Base-by-base conservation (phyloP, 2,113 vertebrate species). In the Xerus inauris region DNA sequence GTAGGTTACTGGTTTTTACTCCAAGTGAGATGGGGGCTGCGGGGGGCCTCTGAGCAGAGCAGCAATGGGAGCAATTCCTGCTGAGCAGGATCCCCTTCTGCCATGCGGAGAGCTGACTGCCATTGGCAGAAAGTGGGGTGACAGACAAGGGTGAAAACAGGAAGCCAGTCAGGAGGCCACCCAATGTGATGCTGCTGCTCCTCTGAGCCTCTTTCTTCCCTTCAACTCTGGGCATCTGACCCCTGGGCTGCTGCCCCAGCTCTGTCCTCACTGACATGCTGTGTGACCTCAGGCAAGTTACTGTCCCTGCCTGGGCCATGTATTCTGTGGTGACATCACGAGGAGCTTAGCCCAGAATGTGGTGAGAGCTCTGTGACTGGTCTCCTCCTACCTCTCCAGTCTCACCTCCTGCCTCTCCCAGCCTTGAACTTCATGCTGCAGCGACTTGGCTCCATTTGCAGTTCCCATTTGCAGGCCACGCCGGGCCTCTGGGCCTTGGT, bases 401-500 rank as follows among this genome's bases (percentile, higher is more conserved):
- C 64, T 45, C 51, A 11, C 59, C 38, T 42, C 51, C 85, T 12
- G 0, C 71, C 62, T 67, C 65, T 75, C 72, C 45, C 35, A 30
- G 51, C 82, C 91, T 87, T 28, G 40, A 87, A 64, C 87, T 38
- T 76, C 80, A 67, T 0, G 24, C 71, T 47, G 22, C 89, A 13
- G 73, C 4, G 16, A 6, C 84, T 32, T 40, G 35, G 75, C 76
- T 9, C 57, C 59, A 19, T 30, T 14, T 73, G 32, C 28, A 45
- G 42, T 20, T n/a, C 4, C 45, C 13, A n/a, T n/a, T n/a, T 20
- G 54, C 3, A 0, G 1, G 0, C 73, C 6, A 0, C 14, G 38
- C 77, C 67, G 65, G 1, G 12, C 62, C 86, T 82, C 85, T 0
- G 65, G n/a, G n/a, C 77, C 75, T 42, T 3, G 8, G 84, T 62